phyloP scores from a whole-genome alignment of 1,140 invertebrate species.

The Eulimnadia texana region DNA sequence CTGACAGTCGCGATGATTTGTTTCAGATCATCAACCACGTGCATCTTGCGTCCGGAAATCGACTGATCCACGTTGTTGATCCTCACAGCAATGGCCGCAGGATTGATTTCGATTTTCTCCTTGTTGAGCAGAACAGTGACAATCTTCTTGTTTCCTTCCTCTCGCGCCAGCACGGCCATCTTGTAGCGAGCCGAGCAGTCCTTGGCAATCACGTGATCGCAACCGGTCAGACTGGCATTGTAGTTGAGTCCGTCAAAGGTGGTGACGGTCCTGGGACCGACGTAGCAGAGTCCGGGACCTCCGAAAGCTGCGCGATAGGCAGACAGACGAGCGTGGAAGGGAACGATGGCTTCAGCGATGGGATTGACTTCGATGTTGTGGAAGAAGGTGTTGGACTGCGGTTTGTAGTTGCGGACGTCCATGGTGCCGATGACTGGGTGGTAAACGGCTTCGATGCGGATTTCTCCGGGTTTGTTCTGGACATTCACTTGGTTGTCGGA shows the following conservation, averaged over 20 bases:
- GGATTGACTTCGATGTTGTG: constrained; percentile 9
- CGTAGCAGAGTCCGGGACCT: constrained; percentile 16
- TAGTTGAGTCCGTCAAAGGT: constrained; percentile 19
- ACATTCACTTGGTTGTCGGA: constrained; percentile 16
- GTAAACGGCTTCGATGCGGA: constrained; percentile 10
- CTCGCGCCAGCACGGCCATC: constrained; percentile 18
- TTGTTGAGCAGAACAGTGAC: constrained; percentile 14
- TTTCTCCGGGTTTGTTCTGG: constrained; percentile 3
- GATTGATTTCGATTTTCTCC: constrained; percentile 14
- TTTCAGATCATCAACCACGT: constrained; percentile 1
- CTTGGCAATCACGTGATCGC: constrained; percentile 20
- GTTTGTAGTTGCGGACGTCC: constrained; percentile 14
- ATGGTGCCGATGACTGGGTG: constrained; percentile 7
- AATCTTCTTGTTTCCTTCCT: constrained; percentile 12
- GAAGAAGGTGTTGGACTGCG: constrained; percentile 14
- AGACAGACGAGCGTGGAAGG: constrained; percentile 10
- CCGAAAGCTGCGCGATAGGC: constrained; percentile 4
- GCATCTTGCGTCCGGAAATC: not conserved
- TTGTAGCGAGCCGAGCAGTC: constrained; percentile 20
- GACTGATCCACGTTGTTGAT: constrained; percentile 12
- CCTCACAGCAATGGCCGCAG: constrained; percentile 10
- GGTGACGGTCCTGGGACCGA: constrained; percentile 10
- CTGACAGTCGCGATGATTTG: constrained; percentile 8
- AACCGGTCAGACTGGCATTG: constrained; percentile 12
- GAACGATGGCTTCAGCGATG: constrained; percentile 9